Conservation (phyloP, 2,797 vertebrate species). For the Hippoglossus hippoglossus region DNA sequence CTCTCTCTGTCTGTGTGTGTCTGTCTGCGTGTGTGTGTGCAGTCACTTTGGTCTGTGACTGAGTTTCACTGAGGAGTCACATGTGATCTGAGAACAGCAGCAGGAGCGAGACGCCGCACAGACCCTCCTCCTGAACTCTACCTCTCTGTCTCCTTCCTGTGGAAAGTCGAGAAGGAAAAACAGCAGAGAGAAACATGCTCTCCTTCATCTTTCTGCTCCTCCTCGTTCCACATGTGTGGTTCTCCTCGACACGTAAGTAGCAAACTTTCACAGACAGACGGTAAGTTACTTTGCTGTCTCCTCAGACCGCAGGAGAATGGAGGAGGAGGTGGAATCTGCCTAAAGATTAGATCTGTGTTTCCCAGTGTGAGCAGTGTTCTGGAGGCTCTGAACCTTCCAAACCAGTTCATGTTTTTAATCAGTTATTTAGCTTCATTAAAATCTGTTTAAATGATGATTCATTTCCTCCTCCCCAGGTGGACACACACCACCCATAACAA, state of each 20-base stretch:
- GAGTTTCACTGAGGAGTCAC: slow-evolving; percentile 19
- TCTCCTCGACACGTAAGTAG: slow-evolving; percentile 80
- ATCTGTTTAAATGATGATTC: background rate
- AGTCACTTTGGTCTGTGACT: background rate
- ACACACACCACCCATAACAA: background rate
- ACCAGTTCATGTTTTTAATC: background rate
- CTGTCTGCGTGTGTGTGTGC: no score
- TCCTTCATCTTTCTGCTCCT: slow-evolving; percentile 61
- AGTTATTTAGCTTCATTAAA: background rate
- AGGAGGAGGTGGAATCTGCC: background rate
- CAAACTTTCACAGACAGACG: slow-evolving; percentile 18
- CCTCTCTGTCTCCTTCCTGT: slow-evolving; percentile 2
- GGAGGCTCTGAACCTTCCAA: background rate
- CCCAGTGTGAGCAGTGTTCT: background rate
- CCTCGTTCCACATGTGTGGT: slow-evolving; percentile 63
- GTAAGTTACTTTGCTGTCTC: background rate
- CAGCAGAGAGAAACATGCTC: slow-evolving; percentile 61
- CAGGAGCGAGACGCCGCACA: background rate
- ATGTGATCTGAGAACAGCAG: slow-evolving; percentile 22
- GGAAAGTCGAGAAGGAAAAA: slow-evolving; percentile 13
- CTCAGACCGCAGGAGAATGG: slow-evolving; percentile 3
- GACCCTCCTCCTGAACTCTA: slow-evolving; percentile 7
- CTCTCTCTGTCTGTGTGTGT: background rate
- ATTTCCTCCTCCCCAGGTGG: background rate
- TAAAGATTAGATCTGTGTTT: background rate